Evolutionary conservation across 2,797 vertebrate species (phyloP), one percentile per base, ranked within the genome.

Genomic region (Myotis planiceps): DNA sequence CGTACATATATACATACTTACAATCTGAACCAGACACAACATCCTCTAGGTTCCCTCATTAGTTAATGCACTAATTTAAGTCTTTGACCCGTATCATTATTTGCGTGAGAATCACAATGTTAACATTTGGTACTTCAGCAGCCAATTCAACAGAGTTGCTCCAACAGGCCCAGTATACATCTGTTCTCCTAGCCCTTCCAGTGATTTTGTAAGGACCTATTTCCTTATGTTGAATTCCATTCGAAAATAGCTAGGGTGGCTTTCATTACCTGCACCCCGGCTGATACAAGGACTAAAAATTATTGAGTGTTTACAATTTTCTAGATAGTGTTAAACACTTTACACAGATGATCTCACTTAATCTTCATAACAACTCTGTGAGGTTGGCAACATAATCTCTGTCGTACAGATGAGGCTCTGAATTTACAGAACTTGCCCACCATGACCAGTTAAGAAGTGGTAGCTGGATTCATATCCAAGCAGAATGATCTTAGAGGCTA

Each of bases 31-130:
- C 19, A 69, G 37, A 76, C 15, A 53, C 63, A 75, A 60, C 45
- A 74, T 86, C 34, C 92, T 79, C 32, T n/a, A 80, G n/a, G 1
- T 92, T 92, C n/a, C 53, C 29, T 86, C 51, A 76, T 79, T 76
- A 85, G 39, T 42, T 76, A 37, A 63, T 78, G 39, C n/a, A 6
- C 6, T 84, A 32, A 83, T 76, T 71, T 49, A 95, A 95, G 86
- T 80, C 13, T 92, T 83, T 71, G 80, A 13, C 39, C 51, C 4
- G 8, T 42, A 3, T 63, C 37, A 23, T 85, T 85, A 83, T 83
- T 87, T 90, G 15, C 27, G 49, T 58, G 18, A 88, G 47, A 94
- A 86, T 93, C 42, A 78, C 39, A 79, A 21, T 78, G 88, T 94
- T 93, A 78, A 53, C 13, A 42, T 88, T 78, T 87, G 65, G 37